Evolutionary conservation across 2,888 invertebrate genomes (phyloP).

Genomic region (Agonopterix alstromeriana): DNA sequence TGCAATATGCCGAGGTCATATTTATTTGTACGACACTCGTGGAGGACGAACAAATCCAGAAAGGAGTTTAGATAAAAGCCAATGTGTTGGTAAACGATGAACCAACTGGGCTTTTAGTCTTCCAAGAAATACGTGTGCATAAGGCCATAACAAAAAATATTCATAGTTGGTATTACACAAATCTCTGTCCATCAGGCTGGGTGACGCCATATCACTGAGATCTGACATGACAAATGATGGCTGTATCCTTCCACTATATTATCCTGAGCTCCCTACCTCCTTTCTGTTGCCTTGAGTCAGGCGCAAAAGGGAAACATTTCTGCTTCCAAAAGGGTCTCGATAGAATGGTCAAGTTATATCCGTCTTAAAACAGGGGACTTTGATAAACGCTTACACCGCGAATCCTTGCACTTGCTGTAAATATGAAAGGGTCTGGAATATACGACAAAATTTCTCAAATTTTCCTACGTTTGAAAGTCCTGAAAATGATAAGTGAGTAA

Average conservation of each 20-base stretch:
- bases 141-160: constrained; percentile 36
- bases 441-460: neutral
- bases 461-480: neutral
- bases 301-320: constrained; percentile 4
- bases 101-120: neutral
- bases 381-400: constrained; percentile 35
- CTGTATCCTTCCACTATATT: constrained; percentile 30
- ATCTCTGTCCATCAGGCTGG: constrained; percentile 59
- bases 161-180: constrained; percentile 58
- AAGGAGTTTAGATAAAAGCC: too few relatives aligned
- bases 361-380: constrained; percentile 46
- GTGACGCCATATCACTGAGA: constrained; percentile 54
- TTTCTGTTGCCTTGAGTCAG: constrained; percentile 6
- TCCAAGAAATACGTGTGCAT: constrained; percentile 5
- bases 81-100: too few relatives aligned
- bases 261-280: constrained; percentile 22
- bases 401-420: constrained; percentile 18
- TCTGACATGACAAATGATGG: constrained; percentile 70
- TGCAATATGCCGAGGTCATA: too few relatives aligned
- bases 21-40: too few relatives aligned
- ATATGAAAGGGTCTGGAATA: constrained; percentile 3
- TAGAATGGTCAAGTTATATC: constrained; percentile 31
- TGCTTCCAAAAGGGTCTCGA: constrained; percentile 17
- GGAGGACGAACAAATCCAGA: too few relatives aligned
- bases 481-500: too few relatives aligned